Conservation (phyloP, 1,140 invertebrate genomes). For the Brachionus koreanus region DNA sequence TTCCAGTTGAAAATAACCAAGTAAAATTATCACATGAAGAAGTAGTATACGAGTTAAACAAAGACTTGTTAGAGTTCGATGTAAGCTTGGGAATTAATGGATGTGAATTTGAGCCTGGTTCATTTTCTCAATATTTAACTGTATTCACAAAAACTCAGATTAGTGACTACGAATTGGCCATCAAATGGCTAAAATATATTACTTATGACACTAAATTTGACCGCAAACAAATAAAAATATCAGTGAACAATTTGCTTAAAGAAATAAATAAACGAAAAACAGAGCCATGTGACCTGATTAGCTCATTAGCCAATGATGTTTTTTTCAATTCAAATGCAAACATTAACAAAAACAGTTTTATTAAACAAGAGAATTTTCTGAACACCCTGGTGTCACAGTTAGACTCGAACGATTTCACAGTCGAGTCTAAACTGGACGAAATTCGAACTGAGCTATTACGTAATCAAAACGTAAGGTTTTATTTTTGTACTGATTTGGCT, state of each 20-base stretch:
- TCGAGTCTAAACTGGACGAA: conserved; percentile 61
- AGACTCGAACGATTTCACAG: conserved; percentile 59
- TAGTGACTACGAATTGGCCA: conserved; percentile 69
- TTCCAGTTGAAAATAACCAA: conserved; percentile 59
- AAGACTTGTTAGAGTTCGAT: conserved; percentile 66
- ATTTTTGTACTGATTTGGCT: conserved; percentile 70
- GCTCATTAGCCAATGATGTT: neutral
- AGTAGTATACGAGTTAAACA: conserved; percentile 70
- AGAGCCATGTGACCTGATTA: conserved; percentile 19
- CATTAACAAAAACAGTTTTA: conserved; percentile 65
- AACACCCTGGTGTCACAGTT: conserved; percentile 65
- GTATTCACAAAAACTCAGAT: conserved; percentile 16
- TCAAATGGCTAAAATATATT: conserved; percentile 73
- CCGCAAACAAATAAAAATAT: conserved; percentile 69
- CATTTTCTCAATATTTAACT: conserved; percentile 15
- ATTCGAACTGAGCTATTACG: conserved; percentile 64
- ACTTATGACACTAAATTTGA: conserved; percentile 69
- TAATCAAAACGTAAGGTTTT: conserved; percentile 65
- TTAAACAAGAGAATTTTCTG: conserved; percentile 74
- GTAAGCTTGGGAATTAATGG: conserved; percentile 65
- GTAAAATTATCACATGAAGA: conserved; percentile 64
- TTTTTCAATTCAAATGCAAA: conserved; percentile 59
- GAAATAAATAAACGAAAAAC: conserved; percentile 63
- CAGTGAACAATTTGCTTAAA: conserved; percentile 68
- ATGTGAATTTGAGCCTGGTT: conserved; percentile 44